Conservation (phyloP, 2,113 vertebrate species). For the Myiozetetes cayanensis region DNA sequence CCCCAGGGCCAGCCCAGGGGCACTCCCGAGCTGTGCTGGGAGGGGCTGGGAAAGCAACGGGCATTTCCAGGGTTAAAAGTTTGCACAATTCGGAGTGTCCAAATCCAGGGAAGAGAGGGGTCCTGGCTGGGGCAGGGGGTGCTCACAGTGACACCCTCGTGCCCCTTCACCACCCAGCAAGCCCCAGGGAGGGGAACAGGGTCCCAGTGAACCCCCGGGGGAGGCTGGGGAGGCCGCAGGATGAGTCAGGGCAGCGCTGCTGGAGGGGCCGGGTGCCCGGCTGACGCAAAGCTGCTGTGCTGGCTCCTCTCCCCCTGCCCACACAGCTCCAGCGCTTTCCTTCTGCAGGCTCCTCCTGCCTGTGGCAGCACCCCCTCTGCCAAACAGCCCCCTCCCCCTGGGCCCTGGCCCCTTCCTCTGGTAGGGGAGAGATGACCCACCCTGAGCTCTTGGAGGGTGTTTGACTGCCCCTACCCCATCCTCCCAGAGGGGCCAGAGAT, state of each 20-base stretch:
- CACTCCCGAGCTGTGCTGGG: accelerated
- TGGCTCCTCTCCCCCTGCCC: conserved; percentile 30
- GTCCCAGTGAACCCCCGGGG: accelerated
- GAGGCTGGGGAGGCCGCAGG: not conserved
- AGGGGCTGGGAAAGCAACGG: not conserved
- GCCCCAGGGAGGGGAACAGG: accelerated
- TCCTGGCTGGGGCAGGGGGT: too few species aligned
- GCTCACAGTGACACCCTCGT: accelerated
- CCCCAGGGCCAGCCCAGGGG: not conserved
- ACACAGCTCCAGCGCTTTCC: not conserved
- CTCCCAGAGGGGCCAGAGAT: not conserved
- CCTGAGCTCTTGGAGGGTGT: not conserved
- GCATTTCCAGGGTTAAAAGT: not conserved
- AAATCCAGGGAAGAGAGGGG: accelerated
- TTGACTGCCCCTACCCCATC: not conserved
- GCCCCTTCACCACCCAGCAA: not conserved
- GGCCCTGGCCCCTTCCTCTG: not conserved
- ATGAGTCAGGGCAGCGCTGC: conserved; percentile 21
- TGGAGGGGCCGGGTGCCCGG: not conserved
- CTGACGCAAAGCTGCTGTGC: conserved; percentile 10
- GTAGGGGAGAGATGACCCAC: not conserved
- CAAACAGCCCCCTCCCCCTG: not conserved
- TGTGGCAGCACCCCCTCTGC: not conserved
- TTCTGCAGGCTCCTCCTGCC: not conserved
- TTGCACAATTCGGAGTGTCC: not conserved